Evolutionary conservation across 1,140 invertebrate species (phyloP), one percentile per base, ranked within the genome.

Genomic region (Drosophila takahashii): DNA sequence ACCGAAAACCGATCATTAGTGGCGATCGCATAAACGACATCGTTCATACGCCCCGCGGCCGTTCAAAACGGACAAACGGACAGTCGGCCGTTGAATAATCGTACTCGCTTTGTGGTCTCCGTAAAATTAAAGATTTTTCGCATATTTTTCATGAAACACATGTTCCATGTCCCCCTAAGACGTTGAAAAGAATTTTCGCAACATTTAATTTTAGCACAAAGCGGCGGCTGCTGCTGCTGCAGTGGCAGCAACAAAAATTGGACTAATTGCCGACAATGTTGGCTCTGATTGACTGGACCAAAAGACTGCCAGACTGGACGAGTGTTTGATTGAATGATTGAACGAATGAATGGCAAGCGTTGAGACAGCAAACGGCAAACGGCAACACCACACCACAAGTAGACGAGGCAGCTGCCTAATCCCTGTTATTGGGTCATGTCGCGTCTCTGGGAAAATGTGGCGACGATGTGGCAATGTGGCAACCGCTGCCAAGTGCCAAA

Each of bases 371-470:
- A 41, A 18, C 16, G 16, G 16, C 13, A 50, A 27, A 13, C 26
- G 7, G 22, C 27, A 50, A 10, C 47, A 29, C 47, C 27, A 50
- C 47, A 50, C 47, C 27, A 27, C 10, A 47, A 58, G 36, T 42
- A 58, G 57, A 67, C 50, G 56, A 64, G 66, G 73, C 77, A 69
- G 67, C 79, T 73, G 61, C 65, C 83, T 86, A 87, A 86, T 87
- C 83, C 83, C 83, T 86, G 83, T 87, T 86, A 86, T 86, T 86
- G 83, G 83, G 83, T 83, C 83, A 87, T 76, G 76, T 79, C 58
- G 62, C 78, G 77, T 89, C 84, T 89, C 83, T 89, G 83, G 83
- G 83, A 87, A 87, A 89, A 89, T 89, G 79, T 83, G 81, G 81
- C 62, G 77, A 87, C 81, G 79, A 86, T 86, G 81, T 87, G 81